These are phyloP conservation scores for Apotomis turbidana DNA, from an alignment of 2,888 invertebrate genomes.

Conservation along the genomic window DNA sequence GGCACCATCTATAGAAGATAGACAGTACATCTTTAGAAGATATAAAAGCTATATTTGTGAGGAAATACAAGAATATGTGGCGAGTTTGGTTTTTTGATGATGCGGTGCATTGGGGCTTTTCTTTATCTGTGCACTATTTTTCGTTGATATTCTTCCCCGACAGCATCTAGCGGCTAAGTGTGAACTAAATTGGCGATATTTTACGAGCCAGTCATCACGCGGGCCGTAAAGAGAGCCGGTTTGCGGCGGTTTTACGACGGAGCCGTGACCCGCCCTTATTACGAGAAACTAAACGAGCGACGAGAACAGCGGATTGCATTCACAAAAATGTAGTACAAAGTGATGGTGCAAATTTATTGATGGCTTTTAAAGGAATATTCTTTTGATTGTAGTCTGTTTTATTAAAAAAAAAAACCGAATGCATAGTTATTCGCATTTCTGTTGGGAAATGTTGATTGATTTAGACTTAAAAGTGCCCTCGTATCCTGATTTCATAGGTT, in stretches of 20 bases:
- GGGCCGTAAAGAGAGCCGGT: conserved; percentile 68
- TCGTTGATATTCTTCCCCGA: conserved; percentile 16
- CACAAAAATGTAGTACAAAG: neutral
- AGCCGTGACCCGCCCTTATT: conserved; percentile 74
- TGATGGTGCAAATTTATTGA: neutral
- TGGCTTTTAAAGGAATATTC: neutral
- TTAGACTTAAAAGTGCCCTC: too few relatives aligned
- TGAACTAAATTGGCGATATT: conserved; percentile 80
- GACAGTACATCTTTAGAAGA: too few relatives aligned
- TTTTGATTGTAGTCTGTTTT: too few relatives aligned
- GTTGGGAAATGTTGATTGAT: too few relatives aligned
- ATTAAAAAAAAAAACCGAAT: too few relatives aligned
- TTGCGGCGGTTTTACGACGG: conserved; percentile 71
- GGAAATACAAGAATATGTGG: too few relatives aligned
- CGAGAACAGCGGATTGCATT: conserved; percentile 33
- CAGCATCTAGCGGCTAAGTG: conserved; percentile 62
- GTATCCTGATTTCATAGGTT: too few relatives aligned
- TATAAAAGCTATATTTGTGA: too few relatives aligned
- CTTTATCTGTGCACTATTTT: neutral
- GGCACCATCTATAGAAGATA: too few relatives aligned
- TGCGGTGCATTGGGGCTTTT: too few relatives aligned
- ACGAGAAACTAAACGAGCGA: conserved; percentile 56
- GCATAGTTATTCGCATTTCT: too few relatives aligned
- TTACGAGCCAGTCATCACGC: conserved; percentile 74
- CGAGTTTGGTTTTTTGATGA: too few relatives aligned